Base-by-base conservation (phyloP, 2,888 invertebrate genomes). In the Nycteola revayana region DNA sequence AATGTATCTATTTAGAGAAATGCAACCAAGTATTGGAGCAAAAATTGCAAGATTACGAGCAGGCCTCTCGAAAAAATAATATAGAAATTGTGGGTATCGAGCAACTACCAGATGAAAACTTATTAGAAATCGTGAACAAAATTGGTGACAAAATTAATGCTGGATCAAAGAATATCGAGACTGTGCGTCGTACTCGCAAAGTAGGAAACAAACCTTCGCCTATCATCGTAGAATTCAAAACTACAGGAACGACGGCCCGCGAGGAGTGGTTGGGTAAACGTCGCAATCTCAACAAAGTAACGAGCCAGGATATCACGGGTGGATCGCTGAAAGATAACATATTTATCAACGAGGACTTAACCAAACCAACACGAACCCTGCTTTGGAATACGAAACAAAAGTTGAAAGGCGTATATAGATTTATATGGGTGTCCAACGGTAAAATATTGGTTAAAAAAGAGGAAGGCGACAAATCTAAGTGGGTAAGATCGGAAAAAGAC, bases 381-480 rank as follows among this genome's bases (percentile, higher is more conserved):
- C 7, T 36, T 7, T 36, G 36, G 36, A 30, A 36, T 6, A 18
- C 17, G 1, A 32, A 32, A 22, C 18, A 21, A 6, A 2, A 33
- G 17, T 27, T 33, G 6, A 7, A 23, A 1, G 9, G n/a, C 1
- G 8, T 2, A 7, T 33, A 23, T 8, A 27, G 23, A 7, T 33
- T 17, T n/a, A 33, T 33, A 1, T 33, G 27, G 33, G 17, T 33
- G 2, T n/a, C 33, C 1, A 33, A 33, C 7, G 33, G 33, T 1
- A 33, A 34, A 28, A 24, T 34, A 10, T 21, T 34, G 10, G 11
- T 24, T 2, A 34, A 34, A 23, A 33, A 33, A 23, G 14, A 9
- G 1, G 33, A 33, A 17, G 33, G 14, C 0, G 33, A 33, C 1
- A 25, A 26, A 7, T 8, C 32, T 4, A 26, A 9, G 1, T 26